A percentile compares a stretch with the other conserved stretches of the same genome.
Conservation (phyloP, 2,797 vertebrate genomes). For the Phoeniculus purpureus region DNA sequence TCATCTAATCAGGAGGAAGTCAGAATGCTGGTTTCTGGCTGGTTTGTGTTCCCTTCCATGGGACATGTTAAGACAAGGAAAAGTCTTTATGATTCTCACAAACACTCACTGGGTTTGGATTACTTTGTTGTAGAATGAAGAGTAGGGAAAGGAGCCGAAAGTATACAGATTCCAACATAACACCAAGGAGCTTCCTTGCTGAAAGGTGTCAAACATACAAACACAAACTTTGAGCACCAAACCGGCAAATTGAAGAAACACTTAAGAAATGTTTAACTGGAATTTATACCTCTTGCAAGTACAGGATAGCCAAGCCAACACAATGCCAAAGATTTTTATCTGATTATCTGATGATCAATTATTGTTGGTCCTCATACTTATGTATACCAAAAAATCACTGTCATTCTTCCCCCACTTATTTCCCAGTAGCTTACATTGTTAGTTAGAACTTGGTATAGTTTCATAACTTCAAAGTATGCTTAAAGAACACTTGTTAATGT, state of each 20-base stretch:
- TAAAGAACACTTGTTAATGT: slow-evolving; percentile 25
- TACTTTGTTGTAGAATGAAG: too few species aligned
- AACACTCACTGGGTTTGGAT: too few species aligned
- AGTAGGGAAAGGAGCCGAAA: neutral
- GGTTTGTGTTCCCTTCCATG: too few species aligned
- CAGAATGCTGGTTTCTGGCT: too few species aligned
- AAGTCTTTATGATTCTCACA: too few species aligned
- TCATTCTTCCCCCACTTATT: neutral
- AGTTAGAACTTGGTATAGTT: neutral
- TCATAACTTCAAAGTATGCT: slow-evolving; percentile 20
- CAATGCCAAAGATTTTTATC: neutral
- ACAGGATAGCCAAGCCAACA: neutral
- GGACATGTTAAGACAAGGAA: too few species aligned
- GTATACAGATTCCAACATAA: neutral
- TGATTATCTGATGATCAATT: neutral
- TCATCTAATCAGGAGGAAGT: too few species aligned
- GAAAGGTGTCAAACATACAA: neutral
- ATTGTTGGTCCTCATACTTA: neutral
- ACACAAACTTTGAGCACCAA: neutral
- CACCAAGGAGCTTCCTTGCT: neutral
- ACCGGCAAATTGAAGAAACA: neutral
- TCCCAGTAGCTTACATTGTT: neutral
- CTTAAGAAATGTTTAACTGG: neutral
- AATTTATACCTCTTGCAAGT: neutral
- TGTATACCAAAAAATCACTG: neutral